Evolutionary conservation across 2,888 invertebrate species (phyloP), one percentile per base, ranked within the genome.

Genomic region (Eupelmus urozonus): DNA sequence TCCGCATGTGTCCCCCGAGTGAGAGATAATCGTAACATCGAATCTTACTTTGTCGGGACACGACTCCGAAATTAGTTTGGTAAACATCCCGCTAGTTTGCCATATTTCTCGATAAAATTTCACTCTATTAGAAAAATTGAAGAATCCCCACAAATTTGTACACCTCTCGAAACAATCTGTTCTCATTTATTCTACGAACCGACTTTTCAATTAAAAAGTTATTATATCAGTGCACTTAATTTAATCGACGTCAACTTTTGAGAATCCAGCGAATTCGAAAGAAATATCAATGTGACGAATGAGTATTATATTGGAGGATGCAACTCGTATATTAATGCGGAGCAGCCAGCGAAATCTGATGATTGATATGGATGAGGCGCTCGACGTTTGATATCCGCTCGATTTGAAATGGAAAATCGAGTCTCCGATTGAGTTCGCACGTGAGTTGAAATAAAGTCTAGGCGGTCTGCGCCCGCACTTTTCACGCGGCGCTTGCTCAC

Each of bases 401-500:
- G 84, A 88, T 88, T 88, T 88, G 84, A 88, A 88, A 87, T 88
- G 87, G 87, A 88, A 88, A 88, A 88, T 88, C 87, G 88, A 87
- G 85, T 82, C 81, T 81, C 84, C 85, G 85, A 87, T 87, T 87
- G 86, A 86, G 85, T 87, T 86, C 79, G 87, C 83, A 87, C 88
- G 88, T 88, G 88, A 88, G 85, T 82, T 83, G 87, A 86, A 88
- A 87, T 87, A 87, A 87, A 87, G 83, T 85, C 29, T 49, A 70
- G 29, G 23, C 18, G 3, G 25, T n/a, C 16, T 29, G 20, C 29
- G 27, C 49, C 65, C 51, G 59, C 16, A 18, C 42, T 29, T 42
- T 53, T 29, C 25, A 18, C 29, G 13, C 53, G 34, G 7, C 29
- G 20, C 18, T 51, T 71, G 18, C 34, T 29, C 11, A 18, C 34